Percentiles rank a stretch among this genome's conserved stretches.
These are phyloP conservation scores for Spodoptera frugiperda DNA, from an alignment of 1,140 invertebrate species.

Conservation along the genomic window DNA sequence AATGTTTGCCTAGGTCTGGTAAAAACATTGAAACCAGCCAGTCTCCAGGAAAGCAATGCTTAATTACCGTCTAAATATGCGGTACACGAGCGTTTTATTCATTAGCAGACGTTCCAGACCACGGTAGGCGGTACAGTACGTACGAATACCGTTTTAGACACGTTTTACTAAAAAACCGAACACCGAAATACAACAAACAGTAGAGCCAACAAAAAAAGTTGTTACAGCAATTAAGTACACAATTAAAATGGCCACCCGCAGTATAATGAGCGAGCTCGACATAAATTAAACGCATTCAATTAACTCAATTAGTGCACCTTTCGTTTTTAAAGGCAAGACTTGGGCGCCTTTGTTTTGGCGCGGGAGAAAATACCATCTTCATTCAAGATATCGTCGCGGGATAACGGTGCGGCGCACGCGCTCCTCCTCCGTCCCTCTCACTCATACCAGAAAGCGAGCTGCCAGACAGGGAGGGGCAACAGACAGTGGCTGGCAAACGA, in stretches of 20 bases:
- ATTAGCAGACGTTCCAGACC: constrained; percentile 2
- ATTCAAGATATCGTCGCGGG: constrained; percentile 83
- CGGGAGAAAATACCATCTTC: constrained; percentile 84
- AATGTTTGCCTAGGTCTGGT: background rate
- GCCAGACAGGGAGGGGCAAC: constrained; percentile 59
- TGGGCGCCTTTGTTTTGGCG: constrained; percentile 81
- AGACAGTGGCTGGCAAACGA: constrained; percentile 72
- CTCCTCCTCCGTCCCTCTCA: constrained; percentile 59
- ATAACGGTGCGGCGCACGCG: constrained; percentile 81
- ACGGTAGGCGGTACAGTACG: background rate
- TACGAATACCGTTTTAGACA: constrained; percentile 27
- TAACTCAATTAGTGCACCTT: constrained; percentile 74
- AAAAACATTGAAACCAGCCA: background rate
- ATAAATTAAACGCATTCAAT: constrained; percentile 65
- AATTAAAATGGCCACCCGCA: constrained; percentile 30
- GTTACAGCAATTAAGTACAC: constrained; percentile 3
- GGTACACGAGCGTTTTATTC: constrained; percentile 5
- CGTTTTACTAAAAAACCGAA: constrained; percentile 14
- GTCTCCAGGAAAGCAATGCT: background rate
- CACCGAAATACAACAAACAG: constrained; percentile 20
- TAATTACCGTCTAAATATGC: constrained; percentile 12
- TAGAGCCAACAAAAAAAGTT: constrained; percentile 29
- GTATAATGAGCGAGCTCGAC: constrained; percentile 26
- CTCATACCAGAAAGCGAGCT: constrained; percentile 15
- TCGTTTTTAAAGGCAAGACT: constrained; percentile 76